Evolutionary conservation across 2,888 invertebrate genomes (phyloP), one percentile per base, ranked within the genome.

Genomic region (Nephrotoma guestfalica): DNA sequence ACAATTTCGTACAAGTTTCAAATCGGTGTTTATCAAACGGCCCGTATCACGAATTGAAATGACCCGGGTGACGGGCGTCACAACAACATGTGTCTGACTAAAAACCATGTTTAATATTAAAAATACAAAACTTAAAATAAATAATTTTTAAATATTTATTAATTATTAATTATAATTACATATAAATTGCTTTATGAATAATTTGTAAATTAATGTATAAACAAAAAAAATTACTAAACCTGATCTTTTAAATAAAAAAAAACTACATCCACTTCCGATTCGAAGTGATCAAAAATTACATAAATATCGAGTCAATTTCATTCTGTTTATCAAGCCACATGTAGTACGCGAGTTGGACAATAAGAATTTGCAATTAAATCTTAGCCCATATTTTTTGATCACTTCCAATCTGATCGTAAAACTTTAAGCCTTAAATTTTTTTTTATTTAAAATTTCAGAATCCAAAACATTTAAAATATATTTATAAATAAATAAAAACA

Each of bases 1-100:
- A 88, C 98, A 98, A 93, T 98, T 98, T 91, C 93, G 98, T 15
- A 94, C 94, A 88, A 96, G 96, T 0, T 97, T 98, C 86, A 90
- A 91, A 42, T 90, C 91, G 9, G 86, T 91, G 40, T 98, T 98
- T 91, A 94, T 97, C 89, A 93, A 96, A 87, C 95, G 95, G 89
- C 92, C 96, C 87, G 95, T 90, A 85, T 89, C 90, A 87, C 89
- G 89, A 88, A 88, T 89, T 9, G 91, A 91, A 88, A 90, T 91
- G 90, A 90, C 91, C 0, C 89, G 91, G 3, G 88, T 90, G 42
- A 91, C 91, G 15, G 89, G 91, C 0, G 88, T 91, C 0, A 91
- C 91, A 86, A 91, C 91, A 30, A 91, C 91, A 9, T 91, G 91
- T 87, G 91, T 91, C 88, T 91, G 90, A 90, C 89, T 88, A 88